A percentile compares a stretch with the other conserved stretches of the same genome.
Conservation (phyloP, 2,797 vertebrate genomes). For the Pseudocheirus occidentalis region DNA sequence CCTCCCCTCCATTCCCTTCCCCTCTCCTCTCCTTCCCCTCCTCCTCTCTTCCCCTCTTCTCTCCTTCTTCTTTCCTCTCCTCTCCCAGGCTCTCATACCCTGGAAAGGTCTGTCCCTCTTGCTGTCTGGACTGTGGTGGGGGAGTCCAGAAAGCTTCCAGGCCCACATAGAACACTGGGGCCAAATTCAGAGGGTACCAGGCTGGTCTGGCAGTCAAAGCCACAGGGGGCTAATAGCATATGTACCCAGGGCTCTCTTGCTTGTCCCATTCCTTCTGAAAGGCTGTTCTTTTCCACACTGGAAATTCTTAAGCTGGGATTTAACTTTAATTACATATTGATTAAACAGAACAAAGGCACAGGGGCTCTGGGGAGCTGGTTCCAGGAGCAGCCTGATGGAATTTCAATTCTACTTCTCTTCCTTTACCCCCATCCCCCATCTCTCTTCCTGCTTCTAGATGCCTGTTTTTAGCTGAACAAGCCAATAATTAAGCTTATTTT, state of each 20-base stretch:
- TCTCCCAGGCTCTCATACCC: no score
- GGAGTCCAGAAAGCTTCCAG: conserved; percentile 43
- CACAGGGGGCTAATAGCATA: conserved; percentile 44
- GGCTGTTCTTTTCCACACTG: conserved; percentile 44
- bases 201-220: neutral
- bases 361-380: conserved; percentile 59
- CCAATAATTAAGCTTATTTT: neutral
- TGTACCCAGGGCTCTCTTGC: conserved; percentile 34
- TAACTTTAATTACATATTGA: conserved; percentile 80
- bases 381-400: conserved; percentile 65
- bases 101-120: neutral
- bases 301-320: conserved; percentile 77
- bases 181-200: neutral
- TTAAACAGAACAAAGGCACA: conserved; percentile 73
- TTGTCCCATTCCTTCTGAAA: conserved; percentile 59
- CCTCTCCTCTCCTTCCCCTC: no score
- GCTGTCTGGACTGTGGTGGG: neutral
- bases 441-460: neutral
- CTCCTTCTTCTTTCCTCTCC: no score
- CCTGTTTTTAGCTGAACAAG: neutral
- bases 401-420: conserved; percentile 62
- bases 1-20: neutral
- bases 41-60: no score
- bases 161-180: neutral
- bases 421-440: conserved; percentile 28